A percentile compares a stretch with the other conserved stretches of the same genome.
Evolutionary conservation across 2,113 vertebrate species (phyloP).

Genomic region (Sebastes schlegelii): DNA sequence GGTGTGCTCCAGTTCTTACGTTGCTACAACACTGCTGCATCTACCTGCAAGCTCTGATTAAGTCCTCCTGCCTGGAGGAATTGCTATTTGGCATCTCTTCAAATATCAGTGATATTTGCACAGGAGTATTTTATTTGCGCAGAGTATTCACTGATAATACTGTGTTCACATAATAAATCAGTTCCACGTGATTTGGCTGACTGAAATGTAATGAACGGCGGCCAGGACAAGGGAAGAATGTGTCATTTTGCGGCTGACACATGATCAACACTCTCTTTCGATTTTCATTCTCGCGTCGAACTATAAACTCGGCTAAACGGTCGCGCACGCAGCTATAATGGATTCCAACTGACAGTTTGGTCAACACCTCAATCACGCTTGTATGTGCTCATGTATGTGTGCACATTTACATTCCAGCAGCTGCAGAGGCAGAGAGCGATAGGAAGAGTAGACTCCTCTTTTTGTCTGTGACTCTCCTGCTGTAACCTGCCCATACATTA

Average conservation of each 20-base stretch:
- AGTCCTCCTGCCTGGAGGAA: background rate
- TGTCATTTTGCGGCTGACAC: constrained; percentile 36
- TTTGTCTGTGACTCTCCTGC: constrained; percentile 27
- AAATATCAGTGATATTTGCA: constrained; percentile 40
- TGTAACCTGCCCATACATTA: constrained; percentile 68
- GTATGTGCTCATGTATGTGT: background rate
- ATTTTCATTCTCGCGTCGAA: constrained; percentile 25
- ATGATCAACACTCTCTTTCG: constrained; percentile 14
- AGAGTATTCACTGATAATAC: background rate
- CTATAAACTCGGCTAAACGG: constrained; percentile 3
- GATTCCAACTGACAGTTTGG: background rate
- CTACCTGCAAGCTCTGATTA: background rate
- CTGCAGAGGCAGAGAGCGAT: constrained; percentile 1
- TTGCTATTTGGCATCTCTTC: constrained; percentile 4
- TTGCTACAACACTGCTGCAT: background rate
- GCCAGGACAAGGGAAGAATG: constrained; percentile 29
- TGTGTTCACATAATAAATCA: constrained; percentile 5
- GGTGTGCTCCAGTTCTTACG: background rate
- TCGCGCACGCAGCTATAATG: background rate
- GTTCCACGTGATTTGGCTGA: constrained; percentile 1
- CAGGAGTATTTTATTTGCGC: background rate
- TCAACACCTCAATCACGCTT: constrained; percentile 10
- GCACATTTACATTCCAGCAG: background rate
- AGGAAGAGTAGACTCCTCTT: constrained; percentile 18
- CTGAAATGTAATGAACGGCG: background rate